These are phyloP conservation scores for Erpornis zantholeuca DNA, from an alignment of 2,113 vertebrate genomes.

Conservation along the genomic window DNA sequence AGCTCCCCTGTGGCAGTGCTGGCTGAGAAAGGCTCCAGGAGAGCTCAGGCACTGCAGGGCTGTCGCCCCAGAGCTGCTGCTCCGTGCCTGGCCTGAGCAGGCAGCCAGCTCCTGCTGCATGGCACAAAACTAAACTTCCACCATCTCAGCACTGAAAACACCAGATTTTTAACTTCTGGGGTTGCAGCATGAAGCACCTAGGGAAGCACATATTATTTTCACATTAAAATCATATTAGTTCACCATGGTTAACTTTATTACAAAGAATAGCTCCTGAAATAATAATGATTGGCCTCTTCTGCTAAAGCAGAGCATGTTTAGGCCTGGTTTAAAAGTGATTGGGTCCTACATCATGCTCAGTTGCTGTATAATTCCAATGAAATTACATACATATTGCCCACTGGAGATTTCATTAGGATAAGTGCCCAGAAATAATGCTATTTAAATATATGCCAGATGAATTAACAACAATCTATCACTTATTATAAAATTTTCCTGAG, in stretches of 20 bases:
- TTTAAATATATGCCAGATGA: slow-evolving; percentile 12
- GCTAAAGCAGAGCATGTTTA: neutral
- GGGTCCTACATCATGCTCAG: slow-evolving; percentile 27
- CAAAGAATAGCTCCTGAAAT: slow-evolving; percentile 38
- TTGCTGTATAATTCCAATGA: slow-evolving; percentile 28
- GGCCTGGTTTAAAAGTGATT: slow-evolving; percentile 5
- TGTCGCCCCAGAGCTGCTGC: neutral
- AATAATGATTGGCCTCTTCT: slow-evolving; percentile 32
- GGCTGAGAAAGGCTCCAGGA: neutral
- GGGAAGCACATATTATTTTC: slow-evolving; percentile 50
- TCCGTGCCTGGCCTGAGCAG: neutral
- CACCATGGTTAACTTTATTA: slow-evolving; percentile 53
- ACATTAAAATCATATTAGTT: slow-evolving; percentile 70
- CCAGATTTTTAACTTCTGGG: neutral
- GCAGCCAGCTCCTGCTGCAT: neutral
- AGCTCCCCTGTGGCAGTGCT: neutral
- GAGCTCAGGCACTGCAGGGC: neutral
- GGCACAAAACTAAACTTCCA: neutral
- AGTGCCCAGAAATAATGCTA: slow-evolving; percentile 36
- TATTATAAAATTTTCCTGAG: slow-evolving; percentile 4
- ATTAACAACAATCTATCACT: slow-evolving; percentile 42
- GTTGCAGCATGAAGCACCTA: neutral
- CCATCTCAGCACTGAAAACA: neutral
- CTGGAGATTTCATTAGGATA: slow-evolving; percentile 54
- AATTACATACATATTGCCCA: slow-evolving; percentile 26